Percentiles rank a stretch among this genome's conserved stretches.
These are phyloP conservation scores for Bambusicola thoracicus DNA, from an alignment of 2,113 vertebrate species.

Conservation along the genomic window DNA sequence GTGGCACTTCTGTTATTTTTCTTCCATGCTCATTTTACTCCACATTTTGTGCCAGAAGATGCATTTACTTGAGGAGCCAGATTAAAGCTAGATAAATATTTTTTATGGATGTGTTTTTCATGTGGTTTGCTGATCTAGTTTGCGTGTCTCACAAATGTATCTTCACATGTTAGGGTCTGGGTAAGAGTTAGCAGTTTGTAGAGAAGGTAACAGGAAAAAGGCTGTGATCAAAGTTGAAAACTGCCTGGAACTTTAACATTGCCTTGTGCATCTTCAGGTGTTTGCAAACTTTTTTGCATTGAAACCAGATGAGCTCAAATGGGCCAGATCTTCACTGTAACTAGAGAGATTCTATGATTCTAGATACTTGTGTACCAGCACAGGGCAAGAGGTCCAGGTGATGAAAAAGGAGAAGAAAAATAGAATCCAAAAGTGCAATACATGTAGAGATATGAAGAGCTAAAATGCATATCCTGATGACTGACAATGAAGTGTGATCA, in stretches of 20 bases:
- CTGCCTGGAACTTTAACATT: not conserved
- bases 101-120: not conserved
- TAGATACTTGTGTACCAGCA: not conserved
- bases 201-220: not conserved
- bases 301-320: not conserved
- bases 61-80: not conserved
- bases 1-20: not conserved
- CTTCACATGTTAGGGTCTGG: not conserved
- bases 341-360: not conserved
- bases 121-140: not conserved
- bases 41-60: not conserved
- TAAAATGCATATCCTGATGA: not conserved
- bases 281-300: not conserved
- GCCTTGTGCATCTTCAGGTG: not conserved
- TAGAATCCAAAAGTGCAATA: not conserved
- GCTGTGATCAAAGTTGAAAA: not conserved
- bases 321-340: not conserved
- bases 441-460: not conserved
- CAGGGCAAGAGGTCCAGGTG: not conserved
- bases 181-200: not conserved
- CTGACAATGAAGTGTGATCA: not conserved
- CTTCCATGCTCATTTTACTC: not conserved
- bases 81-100: not conserved
- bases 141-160: fast-evolving
- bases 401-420: not conserved